Conservation (phyloP, 2,797 vertebrate species). For the Lophotriccus pileatus region DNA sequence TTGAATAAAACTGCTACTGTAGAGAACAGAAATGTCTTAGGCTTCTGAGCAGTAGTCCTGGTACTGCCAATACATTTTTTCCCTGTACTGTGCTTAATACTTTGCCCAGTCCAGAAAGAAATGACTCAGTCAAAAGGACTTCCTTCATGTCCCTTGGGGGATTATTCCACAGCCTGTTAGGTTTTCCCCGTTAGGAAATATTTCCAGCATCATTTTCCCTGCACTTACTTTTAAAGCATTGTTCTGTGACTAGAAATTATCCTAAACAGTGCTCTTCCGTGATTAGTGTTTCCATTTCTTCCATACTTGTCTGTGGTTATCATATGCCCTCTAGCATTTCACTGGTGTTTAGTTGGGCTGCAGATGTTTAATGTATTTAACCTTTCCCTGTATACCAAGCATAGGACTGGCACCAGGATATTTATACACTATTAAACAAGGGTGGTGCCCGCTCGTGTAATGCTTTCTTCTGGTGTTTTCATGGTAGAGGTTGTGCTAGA, state of each 20-base stretch:
- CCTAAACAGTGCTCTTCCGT: background rate
- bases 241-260: background rate
- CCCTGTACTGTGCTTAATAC: background rate
- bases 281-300: background rate
- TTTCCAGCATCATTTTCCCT: background rate
- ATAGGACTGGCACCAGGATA: background rate
- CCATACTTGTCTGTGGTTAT: background rate
- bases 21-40: background rate
- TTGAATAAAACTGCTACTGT: background rate
- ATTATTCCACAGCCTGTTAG: background rate
- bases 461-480: constrained; percentile 24
- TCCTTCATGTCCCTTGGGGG: background rate
- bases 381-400: background rate
- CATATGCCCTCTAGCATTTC: background rate
- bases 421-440: constrained; percentile 28
- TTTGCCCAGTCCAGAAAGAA: background rate
- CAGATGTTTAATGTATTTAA: background rate
- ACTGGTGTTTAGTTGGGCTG: background rate
- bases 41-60: background rate
- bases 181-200: background rate
- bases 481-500: background rate
- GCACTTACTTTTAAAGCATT: background rate
- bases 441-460: background rate
- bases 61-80: background rate
- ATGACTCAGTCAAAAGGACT: constrained; percentile 26